Percentiles rank a stretch among this genome's conserved stretches.
Conservation (phyloP, 2,113 vertebrate species). For the Anseranas semipalmata region DNA sequence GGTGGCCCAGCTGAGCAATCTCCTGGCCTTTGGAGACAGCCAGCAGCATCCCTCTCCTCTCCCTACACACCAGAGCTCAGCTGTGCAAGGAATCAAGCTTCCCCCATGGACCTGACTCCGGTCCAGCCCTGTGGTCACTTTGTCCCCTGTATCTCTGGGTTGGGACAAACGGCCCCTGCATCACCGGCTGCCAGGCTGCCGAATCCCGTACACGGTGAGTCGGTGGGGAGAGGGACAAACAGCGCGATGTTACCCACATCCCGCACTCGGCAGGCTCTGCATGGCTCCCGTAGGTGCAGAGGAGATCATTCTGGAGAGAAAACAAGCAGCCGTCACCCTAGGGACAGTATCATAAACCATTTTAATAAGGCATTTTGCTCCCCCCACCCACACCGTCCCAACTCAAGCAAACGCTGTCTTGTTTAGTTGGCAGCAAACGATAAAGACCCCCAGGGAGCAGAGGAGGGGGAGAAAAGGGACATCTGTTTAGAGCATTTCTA, state of each 20-base stretch:
- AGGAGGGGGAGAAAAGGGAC: constrained; percentile 64
- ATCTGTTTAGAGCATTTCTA: constrained; percentile 72
- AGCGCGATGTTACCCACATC: rapidly evolving
- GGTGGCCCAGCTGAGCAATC: not conserved
- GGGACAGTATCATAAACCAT: constrained; percentile 35
- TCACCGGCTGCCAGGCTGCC: not conserved
- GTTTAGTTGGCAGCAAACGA: constrained; percentile 50
- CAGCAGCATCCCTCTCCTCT: not conserved
- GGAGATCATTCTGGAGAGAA: not conserved
- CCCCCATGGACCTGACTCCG: not conserved
- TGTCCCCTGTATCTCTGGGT: not conserved
- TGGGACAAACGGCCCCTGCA: not conserved
- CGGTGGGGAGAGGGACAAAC: not conserved
- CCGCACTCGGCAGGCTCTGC: rapidly evolving
- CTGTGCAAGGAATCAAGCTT: not conserved
- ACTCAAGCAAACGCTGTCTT: constrained; percentile 40
- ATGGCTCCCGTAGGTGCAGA: rapidly evolving
- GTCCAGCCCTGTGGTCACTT: rapidly evolving
- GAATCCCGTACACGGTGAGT: not conserved
- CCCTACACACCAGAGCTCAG: not conserved
- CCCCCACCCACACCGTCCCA: not conserved
- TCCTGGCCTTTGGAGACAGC: not conserved
- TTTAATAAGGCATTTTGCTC: constrained; percentile 16
- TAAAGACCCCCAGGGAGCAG: constrained; percentile 52
- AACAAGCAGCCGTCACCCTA: not conserved